Conservation (phyloP, 2,113 vertebrate genomes). For the Mus musculus region DNA sequence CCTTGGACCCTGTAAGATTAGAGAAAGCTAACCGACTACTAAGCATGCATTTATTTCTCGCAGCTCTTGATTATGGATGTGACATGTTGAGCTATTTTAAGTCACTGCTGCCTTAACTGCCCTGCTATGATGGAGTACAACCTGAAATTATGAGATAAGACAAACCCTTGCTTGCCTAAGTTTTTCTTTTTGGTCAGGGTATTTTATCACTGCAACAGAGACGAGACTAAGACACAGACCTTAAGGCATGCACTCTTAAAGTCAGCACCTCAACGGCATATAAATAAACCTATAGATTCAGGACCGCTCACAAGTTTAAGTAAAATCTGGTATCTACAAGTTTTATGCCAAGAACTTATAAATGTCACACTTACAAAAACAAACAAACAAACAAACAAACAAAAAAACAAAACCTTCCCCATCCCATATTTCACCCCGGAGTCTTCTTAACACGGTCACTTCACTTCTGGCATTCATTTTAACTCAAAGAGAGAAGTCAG, state of each 20-base stretch:
- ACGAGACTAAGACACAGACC: not conserved
- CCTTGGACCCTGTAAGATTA: not conserved
- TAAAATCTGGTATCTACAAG: conserved; percentile 7
- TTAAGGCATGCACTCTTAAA: not conserved
- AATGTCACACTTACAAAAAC: not conserved
- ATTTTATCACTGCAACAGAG: not conserved
- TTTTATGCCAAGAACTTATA: conserved; percentile 36
- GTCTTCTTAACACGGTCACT: conserved; percentile 26
- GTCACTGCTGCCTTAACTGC: not conserved
- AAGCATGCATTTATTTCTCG: not conserved
- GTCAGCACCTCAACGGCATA: not conserved
- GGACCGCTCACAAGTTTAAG: not conserved
- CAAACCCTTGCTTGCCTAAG: not conserved
- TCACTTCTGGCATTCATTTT: conserved; percentile 47
- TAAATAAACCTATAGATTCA: not conserved
- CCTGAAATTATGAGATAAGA: not conserved
- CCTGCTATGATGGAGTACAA: not conserved
- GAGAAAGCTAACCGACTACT: too few species aligned
- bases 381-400: not conserved
- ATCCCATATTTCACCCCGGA: not conserved
- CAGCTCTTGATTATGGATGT: not conserved
- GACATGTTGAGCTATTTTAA: too few species aligned
- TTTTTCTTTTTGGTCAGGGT: not conserved
- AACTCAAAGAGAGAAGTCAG: conserved; percentile 21
- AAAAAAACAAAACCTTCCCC: not conserved